phyloP scores from a whole-genome alignment of 64 coral and sea anemone species.

The Trachythela sp. region DNA sequence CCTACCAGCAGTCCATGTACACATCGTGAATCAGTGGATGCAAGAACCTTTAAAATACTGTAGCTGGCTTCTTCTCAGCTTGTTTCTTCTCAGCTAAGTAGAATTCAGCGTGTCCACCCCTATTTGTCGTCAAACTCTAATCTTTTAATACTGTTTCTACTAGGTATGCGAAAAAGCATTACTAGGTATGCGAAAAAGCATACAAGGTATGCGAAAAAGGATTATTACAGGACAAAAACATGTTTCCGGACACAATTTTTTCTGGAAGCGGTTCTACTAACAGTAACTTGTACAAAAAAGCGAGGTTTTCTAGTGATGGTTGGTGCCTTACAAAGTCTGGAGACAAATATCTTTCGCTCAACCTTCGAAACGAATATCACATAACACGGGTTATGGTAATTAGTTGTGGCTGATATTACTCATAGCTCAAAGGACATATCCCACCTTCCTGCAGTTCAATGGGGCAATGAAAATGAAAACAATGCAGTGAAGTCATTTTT shows the following conservation, averaged over 20 bases:
- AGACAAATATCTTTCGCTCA: not conserved
- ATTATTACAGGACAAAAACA: not conserved
- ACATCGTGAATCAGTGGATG: too few relatives aligned
- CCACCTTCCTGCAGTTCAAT: constrained; percentile 7
- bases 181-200: too few relatives aligned
- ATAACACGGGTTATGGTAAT: too few relatives aligned
- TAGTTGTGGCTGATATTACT: constrained; percentile 1
- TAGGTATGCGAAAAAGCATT: too few relatives aligned
- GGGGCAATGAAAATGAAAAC: constrained; percentile 35
- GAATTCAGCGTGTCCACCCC: too few relatives aligned
- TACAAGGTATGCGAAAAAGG: not conserved
- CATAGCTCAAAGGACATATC: constrained; percentile 7
- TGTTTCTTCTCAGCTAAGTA: not conserved
- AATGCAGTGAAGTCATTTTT: constrained; percentile 33
- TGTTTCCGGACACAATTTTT: not conserved
- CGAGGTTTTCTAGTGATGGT: not conserved
- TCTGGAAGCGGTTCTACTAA: not conserved
- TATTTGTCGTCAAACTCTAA: too few relatives aligned
- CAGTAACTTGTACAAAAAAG: not conserved
- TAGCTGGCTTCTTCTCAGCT: too few relatives aligned
- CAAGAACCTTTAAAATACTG: too few relatives aligned
- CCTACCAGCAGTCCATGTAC: too few relatives aligned
- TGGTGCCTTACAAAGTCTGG: not conserved
- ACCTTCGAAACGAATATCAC: not conserved
- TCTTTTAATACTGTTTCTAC: too few relatives aligned